Percentiles rank a stretch among this genome's conserved stretches.
These are phyloP conservation scores for Tauraco erythrolophus DNA, from an alignment of 2,113 vertebrate genomes.

Conservation along the genomic window DNA sequence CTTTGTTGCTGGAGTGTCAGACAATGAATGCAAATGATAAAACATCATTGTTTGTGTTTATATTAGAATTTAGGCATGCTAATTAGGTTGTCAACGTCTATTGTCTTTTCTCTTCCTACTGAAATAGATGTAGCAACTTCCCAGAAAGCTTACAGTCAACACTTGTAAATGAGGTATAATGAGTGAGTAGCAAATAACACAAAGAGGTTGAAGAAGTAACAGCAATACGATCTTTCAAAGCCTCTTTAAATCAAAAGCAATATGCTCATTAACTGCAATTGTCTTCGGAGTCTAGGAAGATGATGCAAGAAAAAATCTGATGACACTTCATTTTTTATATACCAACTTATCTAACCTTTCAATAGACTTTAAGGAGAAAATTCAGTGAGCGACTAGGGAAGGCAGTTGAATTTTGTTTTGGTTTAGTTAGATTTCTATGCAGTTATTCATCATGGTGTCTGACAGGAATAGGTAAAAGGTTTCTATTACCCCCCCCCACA, in stretches of 20 bases:
- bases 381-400: neutral
- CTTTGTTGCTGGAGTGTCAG: neutral
- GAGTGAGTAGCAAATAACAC: neutral
- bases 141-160: neutral
- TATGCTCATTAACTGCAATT: conserved; percentile 19
- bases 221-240: neutral
- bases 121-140: neutral
- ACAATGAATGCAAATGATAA: neutral
- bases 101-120: neutral
- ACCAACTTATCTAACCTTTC: neutral
- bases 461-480: neutral
- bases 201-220: neutral
- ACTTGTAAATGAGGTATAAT: neutral
- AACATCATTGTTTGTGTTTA: neutral
- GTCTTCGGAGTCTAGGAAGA: neutral
- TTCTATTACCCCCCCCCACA: neutral
- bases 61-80: too few relatives aligned
- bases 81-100: neutral
- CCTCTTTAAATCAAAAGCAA: conserved; percentile 21
- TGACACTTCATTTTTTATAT: neutral
- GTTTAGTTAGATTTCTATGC: neutral
- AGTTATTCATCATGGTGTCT: neutral
- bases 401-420: neutral
- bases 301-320: neutral
- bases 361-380: neutral